Evolutionary conservation across 2,797 vertebrate genomes (phyloP), one percentile per base, ranked within the genome.

Genomic region (Pogonophryne albipinna): DNA sequence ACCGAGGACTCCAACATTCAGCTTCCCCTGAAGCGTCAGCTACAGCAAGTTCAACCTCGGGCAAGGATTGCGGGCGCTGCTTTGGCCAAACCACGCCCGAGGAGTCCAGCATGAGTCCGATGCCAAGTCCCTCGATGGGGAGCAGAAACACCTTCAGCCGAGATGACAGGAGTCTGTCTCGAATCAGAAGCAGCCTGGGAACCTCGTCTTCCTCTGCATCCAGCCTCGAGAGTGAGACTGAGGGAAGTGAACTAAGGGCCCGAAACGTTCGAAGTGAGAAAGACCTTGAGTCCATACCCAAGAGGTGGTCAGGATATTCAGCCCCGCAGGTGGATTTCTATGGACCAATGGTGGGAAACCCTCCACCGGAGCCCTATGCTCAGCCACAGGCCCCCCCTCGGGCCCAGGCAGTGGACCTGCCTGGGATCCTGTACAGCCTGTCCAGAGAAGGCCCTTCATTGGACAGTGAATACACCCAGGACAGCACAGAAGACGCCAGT

Each of bases 401-500:
- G 8, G 79, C 87, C 1, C 85, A 87, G 74, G 79, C 51, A 5
- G 73, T 92, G 47, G 93, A 95, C 72, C 91, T 95, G 20, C 89
- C 93, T 0, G 87, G 91, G 17, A 95, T 94, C 85, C 85, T 95
- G n/a, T 88, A 93, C 80, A 94, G 92, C 72, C 91, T 95, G 47
- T 95, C 94, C 51, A 90, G 89, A 76, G 95, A 95, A 55, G 94
- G 94, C 10, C 94, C 94, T 1, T 94, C 93, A 3, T 58, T 94
- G 56, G 94, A 95, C 84, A 93, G 88, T 5, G 92, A 94, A 72
- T 94, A 90, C 76, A 92, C 90, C 49, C 93, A 91, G 76, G 95
- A 95, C 74, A 93, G 90, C 76, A 63, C 83, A 20, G 96, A 97
- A 0, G 97, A 97, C 0, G 89, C 93, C 1, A 93, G 96, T 0